Percentiles rank a stretch among this genome's conserved stretches.
Evolutionary conservation across 2,113 vertebrate species (phyloP).

Genomic region (Dolichotis patagonum): DNA sequence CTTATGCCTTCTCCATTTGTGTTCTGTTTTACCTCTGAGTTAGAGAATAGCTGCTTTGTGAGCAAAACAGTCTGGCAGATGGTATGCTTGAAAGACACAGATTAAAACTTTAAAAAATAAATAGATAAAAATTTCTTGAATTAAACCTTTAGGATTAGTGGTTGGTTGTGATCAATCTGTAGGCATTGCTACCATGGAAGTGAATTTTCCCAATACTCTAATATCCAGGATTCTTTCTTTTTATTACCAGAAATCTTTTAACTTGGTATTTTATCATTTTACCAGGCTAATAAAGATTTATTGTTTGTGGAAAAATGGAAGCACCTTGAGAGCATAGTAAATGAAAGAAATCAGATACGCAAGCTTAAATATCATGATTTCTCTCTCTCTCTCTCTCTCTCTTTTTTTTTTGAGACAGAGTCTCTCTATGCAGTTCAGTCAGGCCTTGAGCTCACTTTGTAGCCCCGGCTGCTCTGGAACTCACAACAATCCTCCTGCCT

Average conservation of each 20-base stretch:
- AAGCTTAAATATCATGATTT: background rate
- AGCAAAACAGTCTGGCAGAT: background rate
- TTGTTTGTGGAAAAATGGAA: background rate
- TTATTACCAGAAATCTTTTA: background rate
- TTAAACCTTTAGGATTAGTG: background rate
- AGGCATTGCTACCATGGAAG: background rate
- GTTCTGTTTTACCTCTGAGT: background rate
- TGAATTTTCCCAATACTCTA: background rate
- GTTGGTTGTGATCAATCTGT: background rate
- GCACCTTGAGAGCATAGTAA: background rate
- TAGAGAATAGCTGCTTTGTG: background rate
- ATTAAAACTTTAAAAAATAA: background rate
- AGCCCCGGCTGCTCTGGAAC: too few species aligned
- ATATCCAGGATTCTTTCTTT: background rate
- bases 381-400: too few species aligned
- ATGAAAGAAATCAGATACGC: background rate
- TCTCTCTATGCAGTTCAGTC: too few species aligned
- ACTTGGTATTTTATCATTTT: background rate
- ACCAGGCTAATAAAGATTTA: background rate
- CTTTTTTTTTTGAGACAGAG: too few species aligned
- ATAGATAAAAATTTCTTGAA: background rate
- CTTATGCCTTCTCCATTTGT: background rate
- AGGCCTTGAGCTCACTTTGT: too few species aligned
- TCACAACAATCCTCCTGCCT: too few species aligned
- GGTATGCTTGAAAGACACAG: background rate